Base-by-base conservation (phyloP, 1,140 invertebrate genomes). In the Drosophila tani region DNA sequence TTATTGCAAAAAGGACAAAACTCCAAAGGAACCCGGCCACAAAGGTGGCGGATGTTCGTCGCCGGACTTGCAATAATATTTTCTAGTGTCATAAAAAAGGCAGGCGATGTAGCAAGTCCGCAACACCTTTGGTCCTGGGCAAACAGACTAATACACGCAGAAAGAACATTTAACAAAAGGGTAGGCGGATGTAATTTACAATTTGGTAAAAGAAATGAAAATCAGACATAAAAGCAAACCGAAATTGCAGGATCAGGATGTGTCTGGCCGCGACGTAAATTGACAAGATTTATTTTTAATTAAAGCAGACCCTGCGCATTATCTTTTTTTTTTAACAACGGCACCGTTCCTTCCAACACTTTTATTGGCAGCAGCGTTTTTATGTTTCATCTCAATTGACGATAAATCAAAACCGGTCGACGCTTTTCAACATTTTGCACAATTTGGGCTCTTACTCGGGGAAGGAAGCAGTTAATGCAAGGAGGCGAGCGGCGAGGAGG, bases 281-380 rank as follows among this genome's bases (percentile, higher is more conserved):
- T 84, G 85, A 90, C 81, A 88, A 88, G 85, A 88, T 90, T 90
- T 88, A 88, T 88, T 82, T 88, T 88, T 82, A 88, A 90, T 90
- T 88, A 88, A 88, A 88, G 75, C 82, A 75, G 87, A 83, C 75
- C 60, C 63, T 73, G 63, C 78, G 63, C 84, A 88, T 90, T 88
- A 90, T 85, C 81, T 75, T 83, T 75, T 68, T 66, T 63, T 49
- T 41, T 24, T 59, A 19, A 46, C 71, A 38, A 45, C 47, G 38
- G 27, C 21, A 19, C 40, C 49, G 21, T 40, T 38, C 50, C 56
- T 65, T 19, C 17, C 71, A 69, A 68, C 73, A 84, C 78, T 84
- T 77, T 84, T 84, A 88, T 90, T 88, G 85, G 85, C 85, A 88
- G 78, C 81, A 56, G 75, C 71, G 70, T 90, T 88, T 56, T 85